Evolutionary conservation across 1,140 invertebrate species (phyloP).

Genomic region (fruit fly (Drosophila melanogaster)): DNA sequence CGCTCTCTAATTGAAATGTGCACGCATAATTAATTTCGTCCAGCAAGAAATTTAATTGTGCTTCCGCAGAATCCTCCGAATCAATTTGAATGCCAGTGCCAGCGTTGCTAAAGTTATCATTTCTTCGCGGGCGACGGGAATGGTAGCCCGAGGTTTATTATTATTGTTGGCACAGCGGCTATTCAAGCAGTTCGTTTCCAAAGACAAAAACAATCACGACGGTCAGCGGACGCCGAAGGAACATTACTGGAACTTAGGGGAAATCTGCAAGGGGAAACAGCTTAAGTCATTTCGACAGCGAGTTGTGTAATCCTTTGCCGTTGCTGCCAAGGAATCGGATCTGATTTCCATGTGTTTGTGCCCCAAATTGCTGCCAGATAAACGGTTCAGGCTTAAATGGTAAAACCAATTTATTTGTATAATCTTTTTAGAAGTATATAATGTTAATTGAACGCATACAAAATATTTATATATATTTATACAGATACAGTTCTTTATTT

Average conservation of each 20-base stretch:
- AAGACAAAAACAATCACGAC: conserved; percentile 31
- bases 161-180: conserved; percentile 75
- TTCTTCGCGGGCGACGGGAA: conserved; percentile 2
- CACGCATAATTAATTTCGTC: conserved; percentile 73
- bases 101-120: conserved; percentile 59
- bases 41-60: conserved; percentile 58
- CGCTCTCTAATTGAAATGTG: conserved; percentile 62
- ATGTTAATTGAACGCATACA: background rate
- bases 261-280: conserved; percentile 22
- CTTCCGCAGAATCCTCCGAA: conserved; percentile 30
- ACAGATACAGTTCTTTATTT: background rate
- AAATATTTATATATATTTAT: background rate
- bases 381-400: background rate
- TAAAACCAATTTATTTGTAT: background rate
- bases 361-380: background rate
- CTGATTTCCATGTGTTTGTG: conserved; percentile 44
- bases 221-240: conserved; percentile 10
- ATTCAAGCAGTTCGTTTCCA: conserved; percentile 69
- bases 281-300: conserved; percentile 73
- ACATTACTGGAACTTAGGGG: background rate
- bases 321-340: conserved; percentile 28
- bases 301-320: conserved; percentile 69
- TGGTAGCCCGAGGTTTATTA: conserved; percentile 45
- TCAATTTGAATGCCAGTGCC: conserved; percentile 56
- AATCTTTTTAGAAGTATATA: background rate